A percentile compares a stretch with the other conserved stretches of the same genome.
These are phyloP conservation scores for Poeciliopsis prolifica DNA, from an alignment of 2,113 vertebrate species.

Conservation along the genomic window DNA sequence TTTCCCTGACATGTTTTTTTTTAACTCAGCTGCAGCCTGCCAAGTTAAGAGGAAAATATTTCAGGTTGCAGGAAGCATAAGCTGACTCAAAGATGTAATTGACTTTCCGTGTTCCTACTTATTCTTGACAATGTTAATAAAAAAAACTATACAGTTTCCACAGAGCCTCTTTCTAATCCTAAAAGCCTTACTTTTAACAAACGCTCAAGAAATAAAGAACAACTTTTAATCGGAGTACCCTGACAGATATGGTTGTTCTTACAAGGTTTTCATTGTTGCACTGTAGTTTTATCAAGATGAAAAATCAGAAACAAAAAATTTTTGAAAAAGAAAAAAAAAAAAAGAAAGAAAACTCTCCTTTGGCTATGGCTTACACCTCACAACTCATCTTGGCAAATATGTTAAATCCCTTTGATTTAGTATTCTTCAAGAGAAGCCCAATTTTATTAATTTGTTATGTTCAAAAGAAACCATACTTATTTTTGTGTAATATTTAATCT, in stretches of 20 bases:
- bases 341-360: slow-evolving; percentile 46
- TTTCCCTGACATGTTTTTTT: background rate
- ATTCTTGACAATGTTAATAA: background rate
- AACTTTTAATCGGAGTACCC: background rate
- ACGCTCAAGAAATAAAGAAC: background rate
- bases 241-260: slow-evolving; percentile 22
- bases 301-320: slow-evolving; percentile 38
- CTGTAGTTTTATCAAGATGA: slow-evolving; percentile 34
- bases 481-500: too few relatives aligned
- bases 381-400: slow-evolving; percentile 4
- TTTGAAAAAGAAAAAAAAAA: slow-evolving; percentile 5
- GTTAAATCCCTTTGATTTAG: too few relatives aligned
- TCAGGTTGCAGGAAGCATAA: background rate
- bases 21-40: background rate
- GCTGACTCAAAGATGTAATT: too few relatives aligned
- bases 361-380: slow-evolving; percentile 6
- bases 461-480: too few relatives aligned
- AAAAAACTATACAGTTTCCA: background rate
- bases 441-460: too few relatives aligned
- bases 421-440: too few relatives aligned
- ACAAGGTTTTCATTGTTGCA: slow-evolving; percentile 35
- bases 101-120: too few relatives aligned
- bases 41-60: background rate
- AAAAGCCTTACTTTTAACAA: slow-evolving; percentile 38
- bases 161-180: background rate